Evolutionary conservation across 2,888 invertebrate species (phyloP).

Genomic region (Micropterix aruncella): DNA sequence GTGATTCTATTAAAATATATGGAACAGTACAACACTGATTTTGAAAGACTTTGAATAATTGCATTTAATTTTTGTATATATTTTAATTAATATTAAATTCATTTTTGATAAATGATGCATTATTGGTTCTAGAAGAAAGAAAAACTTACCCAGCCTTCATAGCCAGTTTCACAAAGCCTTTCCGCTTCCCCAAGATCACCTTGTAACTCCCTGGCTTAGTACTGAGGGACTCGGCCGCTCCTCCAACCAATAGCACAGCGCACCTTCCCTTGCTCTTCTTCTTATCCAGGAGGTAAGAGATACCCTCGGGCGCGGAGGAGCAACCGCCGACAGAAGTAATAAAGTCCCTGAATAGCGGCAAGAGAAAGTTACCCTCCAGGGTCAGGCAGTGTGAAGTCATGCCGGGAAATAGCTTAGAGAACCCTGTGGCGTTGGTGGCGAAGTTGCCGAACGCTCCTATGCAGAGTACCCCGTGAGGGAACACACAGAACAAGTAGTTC

Average conservation of each 20-base stretch:
- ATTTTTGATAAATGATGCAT: too few relatives aligned
- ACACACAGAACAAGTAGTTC: conserved; percentile 78
- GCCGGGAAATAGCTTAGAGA: conserved; percentile 44
- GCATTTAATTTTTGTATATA: too few relatives aligned
- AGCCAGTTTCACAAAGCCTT: conserved; percentile 64
- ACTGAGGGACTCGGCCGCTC: conserved; percentile 78
- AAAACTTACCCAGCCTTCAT: conserved; percentile 59
- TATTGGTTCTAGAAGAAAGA: too few relatives aligned
- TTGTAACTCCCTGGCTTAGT: conserved; percentile 64
- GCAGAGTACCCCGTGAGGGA: conserved; percentile 84
- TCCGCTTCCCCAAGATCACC: conserved; percentile 58
- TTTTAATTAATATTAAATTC: too few relatives aligned
- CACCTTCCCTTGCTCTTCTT: conserved; percentile 30
- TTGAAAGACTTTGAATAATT: too few relatives aligned
- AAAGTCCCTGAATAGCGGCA: conserved; percentile 32
- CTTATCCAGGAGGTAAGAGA: conserved; percentile 44
- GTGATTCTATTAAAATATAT: too few relatives aligned
- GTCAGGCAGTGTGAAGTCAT: conserved; percentile 47
- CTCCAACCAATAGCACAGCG: conserved; percentile 72
- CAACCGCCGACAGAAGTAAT: conserved; percentile 32
- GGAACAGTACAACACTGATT: too few relatives aligned
- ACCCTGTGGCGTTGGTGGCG: conserved; percentile 47
- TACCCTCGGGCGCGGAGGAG: conserved; percentile 50
- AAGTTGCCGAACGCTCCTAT: conserved; percentile 70
- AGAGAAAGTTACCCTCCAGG: conserved; percentile 53